Evolutionary conservation across 2,797 vertebrate genomes (phyloP).

Genomic region (Melanotaenia boesemani): DNA sequence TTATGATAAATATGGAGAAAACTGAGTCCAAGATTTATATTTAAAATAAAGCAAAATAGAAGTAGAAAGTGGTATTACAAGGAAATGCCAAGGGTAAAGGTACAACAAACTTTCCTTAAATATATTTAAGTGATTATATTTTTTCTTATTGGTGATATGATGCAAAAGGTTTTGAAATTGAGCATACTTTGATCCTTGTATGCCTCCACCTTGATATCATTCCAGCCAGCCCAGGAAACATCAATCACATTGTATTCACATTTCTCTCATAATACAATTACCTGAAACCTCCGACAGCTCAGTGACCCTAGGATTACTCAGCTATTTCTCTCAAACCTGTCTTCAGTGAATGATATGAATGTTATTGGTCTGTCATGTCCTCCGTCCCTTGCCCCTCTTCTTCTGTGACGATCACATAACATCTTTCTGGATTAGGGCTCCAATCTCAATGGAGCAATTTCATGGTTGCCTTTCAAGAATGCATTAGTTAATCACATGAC

Average conservation of each 20-base stretch:
- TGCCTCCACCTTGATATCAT: conserved; percentile 35
- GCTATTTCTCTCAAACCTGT: conserved; percentile 39
- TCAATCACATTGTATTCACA: conserved; percentile 36
- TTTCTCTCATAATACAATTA: conserved; percentile 50
- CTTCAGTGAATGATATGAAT: conserved; percentile 48
- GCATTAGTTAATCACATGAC: conserved; percentile 27
- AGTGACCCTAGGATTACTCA: conserved; percentile 63
- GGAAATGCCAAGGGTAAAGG: no score
- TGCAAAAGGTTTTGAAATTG: conserved; percentile 30
- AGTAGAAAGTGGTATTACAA: neutral
- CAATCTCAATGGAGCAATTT: conserved; percentile 21
- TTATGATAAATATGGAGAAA: neutral
- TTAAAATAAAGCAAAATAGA: neutral
- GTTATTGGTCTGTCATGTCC: conserved; percentile 42
- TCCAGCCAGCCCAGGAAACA: conserved; percentile 20
- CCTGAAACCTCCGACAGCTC: conserved; percentile 64
- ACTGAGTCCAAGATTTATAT: neutral
- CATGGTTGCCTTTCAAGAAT: conserved; percentile 13
- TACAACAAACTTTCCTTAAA: neutral
- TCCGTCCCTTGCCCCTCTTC: conserved; percentile 19
- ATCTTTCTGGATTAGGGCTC: conserved; percentile 28
- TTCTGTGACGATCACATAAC: conserved; percentile 45
- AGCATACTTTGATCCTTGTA: conserved; percentile 48
- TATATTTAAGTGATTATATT: neutral
- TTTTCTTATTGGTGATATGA: neutral